Conservation (phyloP, 2,113 vertebrate species). For the Nothocercus julius region DNA sequence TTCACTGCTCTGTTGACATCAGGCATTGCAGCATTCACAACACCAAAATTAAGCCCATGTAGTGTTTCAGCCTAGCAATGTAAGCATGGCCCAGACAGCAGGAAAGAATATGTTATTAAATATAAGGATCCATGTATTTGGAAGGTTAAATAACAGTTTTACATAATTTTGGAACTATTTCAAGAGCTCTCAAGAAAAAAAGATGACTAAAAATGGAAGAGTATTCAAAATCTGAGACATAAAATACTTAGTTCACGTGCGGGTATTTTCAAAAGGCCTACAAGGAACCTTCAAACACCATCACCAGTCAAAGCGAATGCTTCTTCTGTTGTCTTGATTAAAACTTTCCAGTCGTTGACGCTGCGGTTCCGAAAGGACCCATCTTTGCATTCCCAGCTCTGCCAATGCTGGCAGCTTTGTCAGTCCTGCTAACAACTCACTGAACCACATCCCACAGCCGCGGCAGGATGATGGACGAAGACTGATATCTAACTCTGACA, state of each 20-base stretch:
- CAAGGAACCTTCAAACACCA: not conserved
- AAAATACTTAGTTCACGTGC: not conserved
- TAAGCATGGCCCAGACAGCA: not conserved
- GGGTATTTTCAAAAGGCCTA: not conserved
- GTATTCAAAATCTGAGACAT: not conserved
- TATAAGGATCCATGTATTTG: not conserved
- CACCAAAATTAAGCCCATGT: fast-evolving
- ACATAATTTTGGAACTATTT: not conserved
- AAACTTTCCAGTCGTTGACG: slow-evolving; percentile 69
- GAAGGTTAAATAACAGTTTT: not conserved
- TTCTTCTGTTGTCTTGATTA: slow-evolving; percentile 65
- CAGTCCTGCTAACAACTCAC: slow-evolving; percentile 75
- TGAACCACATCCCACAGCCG: slow-evolving; percentile 79
- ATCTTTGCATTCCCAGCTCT: slow-evolving; percentile 81
- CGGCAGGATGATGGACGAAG: slow-evolving; percentile 71
- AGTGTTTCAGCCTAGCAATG: not conserved
- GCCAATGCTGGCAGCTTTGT: slow-evolving; percentile 74
- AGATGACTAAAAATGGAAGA: not conserved
- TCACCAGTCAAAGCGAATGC: slow-evolving; percentile 77
- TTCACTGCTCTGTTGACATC: not conserved
- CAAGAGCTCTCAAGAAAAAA: not conserved
- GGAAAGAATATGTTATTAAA: not conserved
- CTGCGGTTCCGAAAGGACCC: slow-evolving; percentile 72
- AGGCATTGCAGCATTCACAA: not conserved
- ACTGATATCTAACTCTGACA: slow-evolving; percentile 85